Evolutionary conservation across 2,888 invertebrate species (phyloP), one percentile per base, ranked within the genome.

Genomic region (Leptinotarsa tumamoca): DNA sequence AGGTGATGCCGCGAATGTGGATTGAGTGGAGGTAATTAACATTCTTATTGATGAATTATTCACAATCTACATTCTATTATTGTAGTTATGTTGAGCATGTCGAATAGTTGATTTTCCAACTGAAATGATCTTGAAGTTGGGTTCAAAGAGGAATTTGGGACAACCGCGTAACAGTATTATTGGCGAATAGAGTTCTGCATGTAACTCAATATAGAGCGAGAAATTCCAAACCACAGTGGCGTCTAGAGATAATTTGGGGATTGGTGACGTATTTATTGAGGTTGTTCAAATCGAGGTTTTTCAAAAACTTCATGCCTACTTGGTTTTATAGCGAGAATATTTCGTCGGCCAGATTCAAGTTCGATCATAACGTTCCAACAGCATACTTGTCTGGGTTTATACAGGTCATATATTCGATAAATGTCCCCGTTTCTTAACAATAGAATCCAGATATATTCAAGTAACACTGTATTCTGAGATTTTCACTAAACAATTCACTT

Each of bases 21-120:
- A 43, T 56, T 56, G 18, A 67, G 56, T 56, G 56, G 56, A 54
- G 21, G 56, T 23, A 67, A 72, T 67, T 67, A 67, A 72, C 33
- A 67, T 67, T 72, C 67, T 72, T 72, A 51, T 67, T 23, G 67
- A 63, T 63, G 67, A 56, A 56, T 43, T 23, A n/a, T 52, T 17
- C 51, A 67, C 67, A 67, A 56, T 58, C 15, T 15, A 18, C 58
- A 58, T 58, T 58, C 58, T 58, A 23, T 67, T 43, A 43, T 49
- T 56, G 56, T 67, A 72, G 52, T 67, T 67, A 67, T 56, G 63
- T 67, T 33, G 50, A 66, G 63, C 66, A 67, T 67, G 71, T 66
- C 67, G 67, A 54, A 63, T 63, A 43, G 63, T 17, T 63, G 63
- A 63, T 63, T 63, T 63, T 33, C 63, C 63, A 63, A 43, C 63